Percentiles rank a stretch among this genome's conserved stretches.
Conservation (phyloP, 2,113 vertebrate species). For the Thalassoma bifasciatum region DNA sequence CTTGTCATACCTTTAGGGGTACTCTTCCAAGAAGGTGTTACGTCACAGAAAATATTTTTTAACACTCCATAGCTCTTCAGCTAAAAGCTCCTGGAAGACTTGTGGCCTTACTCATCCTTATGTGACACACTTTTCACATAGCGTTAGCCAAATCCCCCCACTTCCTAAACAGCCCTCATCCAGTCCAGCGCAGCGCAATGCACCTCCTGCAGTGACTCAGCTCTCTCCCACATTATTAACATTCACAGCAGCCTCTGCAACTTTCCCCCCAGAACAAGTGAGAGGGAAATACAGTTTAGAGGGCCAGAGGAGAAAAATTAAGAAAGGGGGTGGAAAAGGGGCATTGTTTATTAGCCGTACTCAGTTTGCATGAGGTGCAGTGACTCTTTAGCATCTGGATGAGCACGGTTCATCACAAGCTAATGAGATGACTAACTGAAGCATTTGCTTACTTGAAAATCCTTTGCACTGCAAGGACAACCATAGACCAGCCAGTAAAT, state of each 20-base stretch:
- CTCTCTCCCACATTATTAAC: slow-evolving; percentile 72
- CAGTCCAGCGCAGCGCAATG: slow-evolving; percentile 62
- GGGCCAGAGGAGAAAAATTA: neutral
- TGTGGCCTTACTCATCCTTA: neutral
- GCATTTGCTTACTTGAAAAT: neutral
- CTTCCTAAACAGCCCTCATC: slow-evolving; percentile 27
- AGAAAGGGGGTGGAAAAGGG: neutral
- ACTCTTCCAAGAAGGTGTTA: slow-evolving; percentile 17
- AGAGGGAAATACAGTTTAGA: slow-evolving; percentile 10
- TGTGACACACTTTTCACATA: slow-evolving; percentile 7
- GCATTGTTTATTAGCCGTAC: slow-evolving; percentile 26
- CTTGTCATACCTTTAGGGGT: slow-evolving; percentile 14
- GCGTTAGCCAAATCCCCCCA: neutral
- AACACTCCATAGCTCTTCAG: neutral
- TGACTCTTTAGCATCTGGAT: slow-evolving; percentile 19
- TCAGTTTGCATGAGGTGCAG: slow-evolving; percentile 13
- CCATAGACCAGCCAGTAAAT: slow-evolving; percentile 16
- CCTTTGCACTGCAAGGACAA: neutral
- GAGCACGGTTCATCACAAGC: slow-evolving; percentile 33
- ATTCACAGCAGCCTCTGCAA: slow-evolving; percentile 73
- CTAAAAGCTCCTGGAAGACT: neutral
- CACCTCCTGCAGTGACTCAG: slow-evolving; percentile 78
- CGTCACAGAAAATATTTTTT: neutral
- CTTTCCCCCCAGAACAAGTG: slow-evolving; percentile 41
- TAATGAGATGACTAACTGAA: slow-evolving; percentile 6